Conservation (phyloP, 2,888 invertebrate genomes). For the Psylliodes chrysocephalus region DNA sequence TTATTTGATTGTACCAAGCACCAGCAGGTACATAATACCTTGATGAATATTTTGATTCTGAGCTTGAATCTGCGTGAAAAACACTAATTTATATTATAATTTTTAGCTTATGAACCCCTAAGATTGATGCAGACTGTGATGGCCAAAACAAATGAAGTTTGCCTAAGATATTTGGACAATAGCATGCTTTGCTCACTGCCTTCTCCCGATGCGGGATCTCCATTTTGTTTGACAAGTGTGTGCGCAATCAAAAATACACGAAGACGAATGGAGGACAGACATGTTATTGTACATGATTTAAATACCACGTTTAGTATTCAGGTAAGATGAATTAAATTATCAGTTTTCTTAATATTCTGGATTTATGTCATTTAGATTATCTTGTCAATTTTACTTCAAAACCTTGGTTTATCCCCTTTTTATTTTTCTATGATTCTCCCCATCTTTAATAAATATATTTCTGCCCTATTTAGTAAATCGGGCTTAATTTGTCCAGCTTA, state of each 20-base stretch:
- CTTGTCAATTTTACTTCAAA: conserved; percentile 91
- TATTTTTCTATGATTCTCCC: too few relatives aligned
- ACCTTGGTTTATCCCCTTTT: too few relatives aligned
- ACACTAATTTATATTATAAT: background rate
- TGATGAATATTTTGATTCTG: too few relatives aligned
- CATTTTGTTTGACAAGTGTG: conserved; percentile 68
- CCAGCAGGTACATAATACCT: too few relatives aligned
- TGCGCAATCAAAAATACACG: conserved; percentile 84
- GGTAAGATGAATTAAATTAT: conserved; percentile 63
- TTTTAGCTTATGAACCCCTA: conserved; percentile 76
- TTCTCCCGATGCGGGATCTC: conserved; percentile 66
- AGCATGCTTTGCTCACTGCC: conserved; percentile 73
- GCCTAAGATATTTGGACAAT: conserved; percentile 76
- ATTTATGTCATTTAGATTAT: conserved; percentile 79
- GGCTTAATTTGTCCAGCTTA: too few relatives aligned
- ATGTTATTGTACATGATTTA: conserved; percentile 84
- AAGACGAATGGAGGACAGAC: conserved; percentile 92
- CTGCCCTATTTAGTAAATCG: too few relatives aligned
- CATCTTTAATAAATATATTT: too few relatives aligned
- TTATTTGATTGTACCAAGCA: too few relatives aligned
- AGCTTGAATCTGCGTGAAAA: too few relatives aligned
- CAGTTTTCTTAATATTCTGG: conserved; percentile 64
- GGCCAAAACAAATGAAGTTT: conserved; percentile 76
- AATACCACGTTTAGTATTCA: conserved; percentile 80
- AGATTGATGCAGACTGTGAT: conserved; percentile 81